phyloP scores from a whole-genome alignment of 1,140 invertebrate genomes.

The Cydia amplana region DNA sequence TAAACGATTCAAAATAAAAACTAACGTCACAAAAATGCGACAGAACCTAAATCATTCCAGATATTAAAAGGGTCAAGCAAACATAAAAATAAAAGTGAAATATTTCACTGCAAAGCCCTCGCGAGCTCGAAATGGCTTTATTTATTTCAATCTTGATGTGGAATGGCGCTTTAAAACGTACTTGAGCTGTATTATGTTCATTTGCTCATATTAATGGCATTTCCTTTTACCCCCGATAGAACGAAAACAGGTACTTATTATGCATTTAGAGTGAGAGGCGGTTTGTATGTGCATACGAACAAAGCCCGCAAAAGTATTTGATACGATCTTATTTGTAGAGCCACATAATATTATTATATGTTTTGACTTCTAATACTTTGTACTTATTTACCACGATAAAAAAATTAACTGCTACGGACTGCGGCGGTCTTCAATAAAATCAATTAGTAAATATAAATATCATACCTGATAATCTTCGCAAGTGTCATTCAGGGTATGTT shows the following conservation, averaged over 20 bases:
- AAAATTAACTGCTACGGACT: too few relatives aligned
- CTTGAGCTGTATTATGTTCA: slow-evolving; percentile 8
- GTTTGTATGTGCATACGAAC: too few relatives aligned
- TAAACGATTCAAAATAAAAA: not conserved
- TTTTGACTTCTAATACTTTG: too few relatives aligned
- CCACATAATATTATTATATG: too few relatives aligned
- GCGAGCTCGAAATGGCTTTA: not conserved
- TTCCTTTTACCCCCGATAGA: too few relatives aligned
- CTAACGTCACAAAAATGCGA: not conserved
- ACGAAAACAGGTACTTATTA: too few relatives aligned
- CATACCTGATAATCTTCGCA: slow-evolving; percentile 40
- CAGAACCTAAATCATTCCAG: not conserved
- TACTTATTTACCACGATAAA: too few relatives aligned
- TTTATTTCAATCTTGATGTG: slow-evolving; percentile 15
- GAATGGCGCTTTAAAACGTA: slow-evolving; percentile 3
- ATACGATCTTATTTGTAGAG: too few relatives aligned
- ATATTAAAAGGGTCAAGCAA: slow-evolving; percentile 15
- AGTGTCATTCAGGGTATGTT: slow-evolving; percentile 26
- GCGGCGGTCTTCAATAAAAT: not conserved
- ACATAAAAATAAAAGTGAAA: slow-evolving; percentile 1
- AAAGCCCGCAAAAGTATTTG: too few relatives aligned
- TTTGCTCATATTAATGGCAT: not conserved
- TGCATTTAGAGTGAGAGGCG: too few relatives aligned
- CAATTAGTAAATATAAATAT: not conserved
- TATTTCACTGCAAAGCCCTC: not conserved